Conservation (phyloP, 1,140 invertebrate species). For the Diachasma alloeum region DNA sequence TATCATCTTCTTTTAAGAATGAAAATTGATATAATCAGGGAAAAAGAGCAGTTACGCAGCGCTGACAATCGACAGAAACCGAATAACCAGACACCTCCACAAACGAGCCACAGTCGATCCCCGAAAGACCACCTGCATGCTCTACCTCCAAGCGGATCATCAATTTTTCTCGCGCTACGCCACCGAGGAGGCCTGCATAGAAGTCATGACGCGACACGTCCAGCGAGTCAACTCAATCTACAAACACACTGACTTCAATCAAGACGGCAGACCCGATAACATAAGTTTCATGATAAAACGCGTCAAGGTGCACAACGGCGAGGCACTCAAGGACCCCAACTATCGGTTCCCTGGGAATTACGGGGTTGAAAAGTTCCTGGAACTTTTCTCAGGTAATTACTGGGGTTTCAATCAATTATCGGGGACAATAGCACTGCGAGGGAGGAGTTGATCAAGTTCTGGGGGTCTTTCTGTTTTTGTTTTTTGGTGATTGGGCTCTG, state of each 20-base stretch:
- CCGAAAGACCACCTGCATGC: slow-evolving; percentile 83
- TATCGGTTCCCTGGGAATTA: slow-evolving; percentile 94
- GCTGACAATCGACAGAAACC: slow-evolving; percentile 49
- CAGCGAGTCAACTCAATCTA: slow-evolving; percentile 94
- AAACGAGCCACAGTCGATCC: slow-evolving; percentile 81
- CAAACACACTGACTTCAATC: slow-evolving; percentile 91
- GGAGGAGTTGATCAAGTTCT: not conserved
- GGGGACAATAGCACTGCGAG: not conserved
- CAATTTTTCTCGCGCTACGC: slow-evolving; percentile 92
- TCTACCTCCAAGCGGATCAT: slow-evolving; percentile 95
- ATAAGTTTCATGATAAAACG: slow-evolving; percentile 97
- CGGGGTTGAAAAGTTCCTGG: slow-evolving; percentile 93
- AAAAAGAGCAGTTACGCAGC: too few relatives aligned
- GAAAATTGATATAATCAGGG: too few relatives aligned
- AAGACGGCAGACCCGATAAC: slow-evolving; percentile 89
- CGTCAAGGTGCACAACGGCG: slow-evolving; percentile 90
- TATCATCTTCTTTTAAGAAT: too few relatives aligned
- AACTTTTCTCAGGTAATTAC: slow-evolving; percentile 90
- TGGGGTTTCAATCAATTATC: slow-evolving; percentile 46
- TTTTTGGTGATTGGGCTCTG: slow-evolving; percentile 25
- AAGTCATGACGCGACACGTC: slow-evolving; percentile 93
- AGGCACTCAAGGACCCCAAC: slow-evolving; percentile 81
- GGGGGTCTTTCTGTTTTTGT: not conserved
- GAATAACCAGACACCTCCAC: slow-evolving; percentile 69
- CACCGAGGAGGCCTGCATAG: slow-evolving; percentile 92